A percentile compares a stretch with the other conserved stretches of the same genome.
These are phyloP conservation scores for Scaptomyza montana DNA, from an alignment of 1,140 invertebrate genomes.

Conservation along the genomic window DNA sequence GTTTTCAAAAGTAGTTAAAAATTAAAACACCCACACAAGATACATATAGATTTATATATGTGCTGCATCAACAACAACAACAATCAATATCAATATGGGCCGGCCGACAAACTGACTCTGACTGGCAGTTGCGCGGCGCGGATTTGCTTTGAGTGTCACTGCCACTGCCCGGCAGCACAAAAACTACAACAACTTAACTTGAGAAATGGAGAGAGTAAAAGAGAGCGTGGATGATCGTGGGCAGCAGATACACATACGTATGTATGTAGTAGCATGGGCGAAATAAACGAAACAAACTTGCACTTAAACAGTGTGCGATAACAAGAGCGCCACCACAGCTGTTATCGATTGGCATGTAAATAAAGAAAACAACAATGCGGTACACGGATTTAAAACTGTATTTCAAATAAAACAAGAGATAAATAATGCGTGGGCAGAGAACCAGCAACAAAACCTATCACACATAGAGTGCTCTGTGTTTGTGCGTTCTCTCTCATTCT, in stretches of 20 bases:
- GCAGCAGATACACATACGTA: not conserved
- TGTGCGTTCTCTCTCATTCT: not conserved
- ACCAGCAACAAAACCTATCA: constrained; percentile 31
- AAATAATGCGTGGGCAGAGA: constrained; percentile 35
- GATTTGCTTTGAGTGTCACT: constrained; percentile 69
- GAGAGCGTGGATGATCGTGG: constrained; percentile 41
- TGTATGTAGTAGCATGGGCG: constrained; percentile 18
- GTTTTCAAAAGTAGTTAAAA: constrained; percentile 43
- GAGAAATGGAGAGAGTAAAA: not conserved
- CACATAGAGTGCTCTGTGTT: not conserved
- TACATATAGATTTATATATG: constrained; percentile 5
- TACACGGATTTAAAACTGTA: constrained; percentile 35
- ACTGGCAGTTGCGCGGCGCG: constrained; percentile 51
- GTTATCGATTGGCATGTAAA: constrained; percentile 62
- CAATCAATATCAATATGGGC: constrained; percentile 63
- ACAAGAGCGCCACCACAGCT: constrained; percentile 58
- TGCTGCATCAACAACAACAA: constrained; percentile 39
- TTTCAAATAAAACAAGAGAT: constrained; percentile 32
- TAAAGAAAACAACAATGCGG: constrained; percentile 43
- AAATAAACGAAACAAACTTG: constrained; percentile 31
- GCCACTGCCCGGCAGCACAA: constrained; percentile 57
- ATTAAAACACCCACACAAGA: constrained; percentile 45
- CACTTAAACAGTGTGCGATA: constrained; percentile 49
- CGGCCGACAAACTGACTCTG: constrained; percentile 55
- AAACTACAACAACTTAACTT: constrained; percentile 25